Conservation (phyloP, 2,888 invertebrate species). For the Parascotia fuliginaria region DNA sequence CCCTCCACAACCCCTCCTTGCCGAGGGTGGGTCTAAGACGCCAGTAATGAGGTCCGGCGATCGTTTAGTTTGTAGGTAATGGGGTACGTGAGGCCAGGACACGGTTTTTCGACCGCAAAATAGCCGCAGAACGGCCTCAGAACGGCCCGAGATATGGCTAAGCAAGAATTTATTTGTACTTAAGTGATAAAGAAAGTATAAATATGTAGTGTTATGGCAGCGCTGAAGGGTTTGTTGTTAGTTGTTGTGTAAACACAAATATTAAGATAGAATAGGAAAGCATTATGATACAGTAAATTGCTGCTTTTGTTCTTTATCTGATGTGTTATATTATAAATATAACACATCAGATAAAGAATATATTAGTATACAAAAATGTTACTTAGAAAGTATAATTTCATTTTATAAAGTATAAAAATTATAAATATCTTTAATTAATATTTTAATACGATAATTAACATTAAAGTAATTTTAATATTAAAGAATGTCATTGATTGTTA, state of each 20-base stretch:
- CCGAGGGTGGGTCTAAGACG: conserved; percentile 60
- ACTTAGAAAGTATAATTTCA: no score
- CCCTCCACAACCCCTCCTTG: conserved; percentile 38
- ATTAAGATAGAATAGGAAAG: not conserved
- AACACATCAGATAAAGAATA: no score
- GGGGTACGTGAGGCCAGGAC: conserved; percentile 72
- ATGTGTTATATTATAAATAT: no score
- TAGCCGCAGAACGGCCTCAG: conserved; percentile 41
- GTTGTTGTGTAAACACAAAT: conserved; percentile 8
- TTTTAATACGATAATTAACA: no score
- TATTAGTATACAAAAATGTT: no score
- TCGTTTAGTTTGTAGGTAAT: conserved; percentile 84
- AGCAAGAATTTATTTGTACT: conserved; percentile 36
- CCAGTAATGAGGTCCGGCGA: conserved; percentile 83
- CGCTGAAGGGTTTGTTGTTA: not conserved
- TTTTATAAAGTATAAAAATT: no score
- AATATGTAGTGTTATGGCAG: conserved; percentile 10
- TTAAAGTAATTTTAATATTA: no score
- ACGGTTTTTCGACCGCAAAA: conserved; percentile 50
- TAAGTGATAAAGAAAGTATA: conserved; percentile 24
- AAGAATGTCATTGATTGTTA: no score
- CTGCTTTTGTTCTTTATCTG: no score
- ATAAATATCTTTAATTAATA: no score
- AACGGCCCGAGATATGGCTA: conserved; percentile 38
- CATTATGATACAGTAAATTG: not conserved